Evolutionary conservation across 2,888 invertebrate genomes (phyloP).

Genomic region (Notodromas monacha): DNA sequence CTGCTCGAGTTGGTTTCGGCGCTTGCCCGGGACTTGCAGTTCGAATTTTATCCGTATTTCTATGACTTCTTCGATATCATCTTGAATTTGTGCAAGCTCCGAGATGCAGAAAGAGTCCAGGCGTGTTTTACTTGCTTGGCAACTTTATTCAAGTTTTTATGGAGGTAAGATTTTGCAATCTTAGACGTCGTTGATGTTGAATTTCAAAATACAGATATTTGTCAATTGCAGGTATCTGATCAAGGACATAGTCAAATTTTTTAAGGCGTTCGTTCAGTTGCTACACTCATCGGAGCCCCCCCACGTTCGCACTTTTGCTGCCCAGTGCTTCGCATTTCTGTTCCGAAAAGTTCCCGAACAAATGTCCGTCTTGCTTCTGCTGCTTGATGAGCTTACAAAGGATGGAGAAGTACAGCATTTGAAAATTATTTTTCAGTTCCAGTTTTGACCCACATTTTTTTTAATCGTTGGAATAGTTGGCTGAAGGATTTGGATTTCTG

Average conservation of each 20-base stretch:
- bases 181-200: constrained; percentile 41
- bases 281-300: constrained; percentile 39
- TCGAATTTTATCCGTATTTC: constrained; percentile 62
- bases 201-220: constrained; percentile 23
- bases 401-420: too few species aligned
- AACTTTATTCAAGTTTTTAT: constrained; percentile 58
- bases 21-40: constrained; percentile 48
- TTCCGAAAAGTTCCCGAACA: constrained; percentile 56
- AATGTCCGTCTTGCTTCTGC: constrained; percentile 30
- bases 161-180: constrained; percentile 44
- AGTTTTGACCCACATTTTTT: too few species aligned
- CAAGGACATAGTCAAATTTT: constrained; percentile 12
- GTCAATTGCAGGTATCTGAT: too few species aligned
- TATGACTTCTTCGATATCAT: constrained; percentile 35
- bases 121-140: constrained; percentile 55
- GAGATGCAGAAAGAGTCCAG: constrained; percentile 52
- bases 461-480: too few species aligned
- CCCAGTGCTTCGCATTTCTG: constrained; percentile 81
- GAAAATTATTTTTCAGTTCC: too few species aligned
- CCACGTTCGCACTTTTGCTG: constrained; percentile 68
- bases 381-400: too few species aligned
- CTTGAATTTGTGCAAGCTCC: constrained; percentile 31
- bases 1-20: constrained; percentile 56
- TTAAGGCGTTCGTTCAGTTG: constrained; percentile 21
- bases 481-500: too few species aligned